These are phyloP conservation scores for Drosophila lowei DNA, from an alignment of 1,140 invertebrate genomes.

Conservation along the genomic window DNA sequence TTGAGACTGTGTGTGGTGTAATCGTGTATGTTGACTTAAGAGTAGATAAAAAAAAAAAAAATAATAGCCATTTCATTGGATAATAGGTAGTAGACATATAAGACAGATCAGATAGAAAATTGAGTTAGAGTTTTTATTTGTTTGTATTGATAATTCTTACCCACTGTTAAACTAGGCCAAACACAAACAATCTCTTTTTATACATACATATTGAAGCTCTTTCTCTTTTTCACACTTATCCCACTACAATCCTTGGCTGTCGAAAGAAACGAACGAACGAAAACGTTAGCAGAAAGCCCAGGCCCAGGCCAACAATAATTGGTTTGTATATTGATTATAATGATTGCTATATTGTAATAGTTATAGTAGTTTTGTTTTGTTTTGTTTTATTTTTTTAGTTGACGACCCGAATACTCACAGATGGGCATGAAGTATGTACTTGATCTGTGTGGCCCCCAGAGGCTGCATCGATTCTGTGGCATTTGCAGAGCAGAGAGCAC, in stretches of 20 bases:
- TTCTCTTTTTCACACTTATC: conserved; percentile 35
- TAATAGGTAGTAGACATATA: conserved; percentile 19
- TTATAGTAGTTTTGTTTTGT: neutral
- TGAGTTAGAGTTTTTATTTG: conserved; percentile 11
- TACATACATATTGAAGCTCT: no score
- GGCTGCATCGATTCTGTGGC: conserved; percentile 20
- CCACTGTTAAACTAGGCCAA: conserved; percentile 52
- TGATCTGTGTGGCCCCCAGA: conserved; percentile 37
- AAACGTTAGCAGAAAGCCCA: conserved; percentile 37
- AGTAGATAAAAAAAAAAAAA: conserved; percentile 25
- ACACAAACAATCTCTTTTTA: conserved; percentile 45
- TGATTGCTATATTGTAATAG: conserved; percentile 5
- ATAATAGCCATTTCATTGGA: conserved; percentile 21
- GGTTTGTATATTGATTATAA: conserved; percentile 20
- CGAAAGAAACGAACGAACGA: conserved; percentile 58
- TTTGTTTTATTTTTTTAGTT: conserved; percentile 30
- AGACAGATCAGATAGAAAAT: conserved; percentile 15
- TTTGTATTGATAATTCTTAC: conserved; percentile 57
- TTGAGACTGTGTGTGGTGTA: conserved; percentile 41
- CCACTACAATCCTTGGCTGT: conserved; percentile 56
- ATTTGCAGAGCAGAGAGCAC: neutral
- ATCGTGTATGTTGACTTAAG: conserved; percentile 29
- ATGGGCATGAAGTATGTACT: conserved; percentile 29
- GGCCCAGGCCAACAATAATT: conserved; percentile 11
- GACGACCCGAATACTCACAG: conserved; percentile 68